Base-by-base conservation (phyloP, 2,888 invertebrate genomes). In the Osmoderma eremita region DNA sequence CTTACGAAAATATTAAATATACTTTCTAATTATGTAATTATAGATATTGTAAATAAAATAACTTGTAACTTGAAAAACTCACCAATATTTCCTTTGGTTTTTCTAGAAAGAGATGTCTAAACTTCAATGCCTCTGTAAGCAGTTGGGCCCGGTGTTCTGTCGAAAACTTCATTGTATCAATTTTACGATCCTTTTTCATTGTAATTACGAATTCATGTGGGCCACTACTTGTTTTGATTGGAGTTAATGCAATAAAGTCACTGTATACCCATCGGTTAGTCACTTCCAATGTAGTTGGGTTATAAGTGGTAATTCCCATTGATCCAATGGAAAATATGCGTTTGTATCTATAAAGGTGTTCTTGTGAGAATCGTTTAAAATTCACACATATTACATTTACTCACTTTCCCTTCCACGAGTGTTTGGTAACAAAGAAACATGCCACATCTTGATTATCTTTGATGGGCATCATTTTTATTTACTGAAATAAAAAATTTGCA, bases 341-440 rank as follows among this genome's bases (percentile, higher is more conserved):
- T 83, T 97, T 97, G 84, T 99, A 99, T 79, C 93, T 93, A 77
- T 36, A 77, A 75, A 70, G 51, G 61, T 54, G n/a, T 15, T 56
- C 1, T 20, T 41, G 54, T 41, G 49, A 66, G 17, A 38, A 49
- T 36, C 36, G 15, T 45, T 61, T 63, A 15, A 13, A 56, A 45
- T 61, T 50, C 18, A 64, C 50, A 58, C 38, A 64, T 53, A 63
- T 48, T 69, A 54, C 18, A 65, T 30, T 24, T 65, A 83, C 89
- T 86, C 84, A 93, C 92, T 95, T 98, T 81, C 98, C 99, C 83
- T 97, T 98, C 98, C 98, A 99, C 22, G 94, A 96, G 83, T 97
- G 97, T 84, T 99, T 99, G 38, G 94, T 97, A 79, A 98, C 97
- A 79, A 95, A 90, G 85, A 95, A 99, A 80, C 98, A 97, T 73